phyloP scores from a whole-genome alignment of 2,888 invertebrate species.

The Vandiemenella viatica region DNA sequence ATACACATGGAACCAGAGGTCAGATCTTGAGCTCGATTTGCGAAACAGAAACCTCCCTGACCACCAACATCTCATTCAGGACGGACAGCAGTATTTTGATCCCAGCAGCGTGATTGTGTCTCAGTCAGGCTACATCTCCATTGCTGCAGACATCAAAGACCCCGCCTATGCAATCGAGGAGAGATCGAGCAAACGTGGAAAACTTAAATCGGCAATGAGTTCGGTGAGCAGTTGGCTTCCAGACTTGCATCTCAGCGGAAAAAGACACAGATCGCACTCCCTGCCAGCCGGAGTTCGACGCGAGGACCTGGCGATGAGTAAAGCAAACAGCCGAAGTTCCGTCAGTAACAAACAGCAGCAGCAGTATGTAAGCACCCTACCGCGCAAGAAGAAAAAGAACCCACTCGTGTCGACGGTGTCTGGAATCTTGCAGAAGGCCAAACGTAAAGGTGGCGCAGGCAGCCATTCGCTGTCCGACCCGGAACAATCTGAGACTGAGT shows the following conservation, averaged over 20 bases:
- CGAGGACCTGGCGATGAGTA: conserved; percentile 29
- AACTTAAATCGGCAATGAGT: conserved; percentile 64
- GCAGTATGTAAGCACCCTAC: conserved; percentile 9
- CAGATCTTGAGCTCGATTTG: conserved; percentile 31
- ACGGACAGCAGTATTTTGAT: conserved; percentile 33
- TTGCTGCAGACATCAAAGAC: conserved; percentile 49
- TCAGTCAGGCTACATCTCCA: conserved; percentile 62
- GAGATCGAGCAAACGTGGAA: conserved; percentile 52
- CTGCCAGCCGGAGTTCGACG: conserved; percentile 55
- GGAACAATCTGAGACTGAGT: conserved; percentile 38
- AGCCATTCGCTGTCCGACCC: conserved; percentile 53
- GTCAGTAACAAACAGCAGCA: conserved; percentile 8
- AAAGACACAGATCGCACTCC: conserved; percentile 67
- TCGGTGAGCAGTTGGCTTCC: conserved; percentile 69
- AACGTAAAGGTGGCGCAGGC: conserved; percentile 32
- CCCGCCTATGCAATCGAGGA: conserved; percentile 32
- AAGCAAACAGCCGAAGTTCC: not conserved
- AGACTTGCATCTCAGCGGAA: conserved; percentile 60
- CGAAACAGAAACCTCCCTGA: conserved; percentile 37
- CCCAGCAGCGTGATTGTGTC: conserved; percentile 51
- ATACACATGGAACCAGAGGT: conserved; percentile 22
- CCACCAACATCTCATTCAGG: conserved; percentile 15
- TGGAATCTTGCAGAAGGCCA: conserved; percentile 71
- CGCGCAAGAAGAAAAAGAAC: conserved; percentile 58
- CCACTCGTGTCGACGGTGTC: conserved; percentile 71